Percentiles rank a stretch among this genome's conserved stretches.
phyloP scores from a whole-genome alignment of 2,113 vertebrate genomes.

The Notechis scutatus region DNA sequence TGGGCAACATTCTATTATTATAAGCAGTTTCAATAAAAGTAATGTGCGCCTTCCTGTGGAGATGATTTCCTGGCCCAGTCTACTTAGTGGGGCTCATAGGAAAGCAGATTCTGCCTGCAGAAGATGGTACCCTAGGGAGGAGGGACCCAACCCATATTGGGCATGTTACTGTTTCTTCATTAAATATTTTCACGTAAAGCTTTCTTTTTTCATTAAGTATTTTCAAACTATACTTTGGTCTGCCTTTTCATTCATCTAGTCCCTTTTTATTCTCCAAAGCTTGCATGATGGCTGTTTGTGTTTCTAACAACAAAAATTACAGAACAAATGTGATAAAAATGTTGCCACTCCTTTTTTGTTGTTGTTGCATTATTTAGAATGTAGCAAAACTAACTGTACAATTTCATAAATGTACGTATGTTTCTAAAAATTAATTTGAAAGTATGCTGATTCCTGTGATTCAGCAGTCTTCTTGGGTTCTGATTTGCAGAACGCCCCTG shows the following conservation, averaged over 20 bases:
- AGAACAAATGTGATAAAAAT: neutral
- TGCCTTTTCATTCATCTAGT: constrained; percentile 50
- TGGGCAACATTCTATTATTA: neutral
- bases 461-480: constrained; percentile 44
- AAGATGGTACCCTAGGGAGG: neutral
- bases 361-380: constrained; percentile 27
- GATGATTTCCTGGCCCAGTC: neutral
- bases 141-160: neutral
- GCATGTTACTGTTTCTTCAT: neutral
- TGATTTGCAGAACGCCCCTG: constrained; percentile 84
- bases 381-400: constrained; percentile 24
- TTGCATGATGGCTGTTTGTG: constrained; percentile 57
- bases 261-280: neutral
- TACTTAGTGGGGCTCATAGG: neutral
- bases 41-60: neutral
- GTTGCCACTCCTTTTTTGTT: neutral
- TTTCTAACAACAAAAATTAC: neutral
- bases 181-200: neutral
- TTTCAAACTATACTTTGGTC: constrained; percentile 60
- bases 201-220: constrained; percentile 59
- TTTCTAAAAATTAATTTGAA: constrained; percentile 1
- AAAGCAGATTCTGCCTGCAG: neutral
- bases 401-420: neutral
- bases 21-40: neutral
- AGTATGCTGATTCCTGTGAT: neutral